Conservation (phyloP, 2,113 vertebrate genomes). For the Platichthys flesus region DNA sequence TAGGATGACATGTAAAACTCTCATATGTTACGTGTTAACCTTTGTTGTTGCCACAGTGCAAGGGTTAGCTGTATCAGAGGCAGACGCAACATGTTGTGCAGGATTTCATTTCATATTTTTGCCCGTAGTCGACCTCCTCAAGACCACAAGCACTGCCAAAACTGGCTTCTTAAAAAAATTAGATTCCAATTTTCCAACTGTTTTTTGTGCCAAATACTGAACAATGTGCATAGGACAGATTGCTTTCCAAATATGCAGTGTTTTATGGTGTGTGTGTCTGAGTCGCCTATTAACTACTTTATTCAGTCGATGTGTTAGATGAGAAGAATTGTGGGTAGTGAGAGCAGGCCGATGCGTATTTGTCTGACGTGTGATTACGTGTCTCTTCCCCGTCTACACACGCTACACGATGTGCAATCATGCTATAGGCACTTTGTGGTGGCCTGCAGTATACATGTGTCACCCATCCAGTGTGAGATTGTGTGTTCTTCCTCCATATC, state of each 20-base stretch:
- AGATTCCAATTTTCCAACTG: constrained; percentile 39
- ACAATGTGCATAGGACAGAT: constrained; percentile 52
- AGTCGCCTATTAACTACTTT: constrained; percentile 54
- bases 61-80: constrained; percentile 51
- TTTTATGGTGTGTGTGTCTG: constrained; percentile 59
- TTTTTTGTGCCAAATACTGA: constrained; percentile 70
- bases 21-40: constrained; percentile 66
- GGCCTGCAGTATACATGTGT: constrained; percentile 65
- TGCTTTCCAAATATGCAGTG: constrained; percentile 68
- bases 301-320: constrained; percentile 61
- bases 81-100: constrained; percentile 53
- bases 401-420: constrained; percentile 60
- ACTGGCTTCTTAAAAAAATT: constrained; percentile 50
- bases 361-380: constrained; percentile 67
- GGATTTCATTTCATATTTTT: constrained; percentile 47
- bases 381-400: constrained; percentile 45
- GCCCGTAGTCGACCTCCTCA: constrained; percentile 48
- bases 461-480: constrained; percentile 68
- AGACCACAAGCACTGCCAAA: constrained; percentile 70
- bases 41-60: constrained; percentile 50
- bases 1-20: constrained; percentile 62
- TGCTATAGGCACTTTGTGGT: constrained; percentile 68
- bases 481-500: constrained; percentile 67
- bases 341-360: constrained; percentile 59
- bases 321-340: constrained; percentile 59